These are phyloP conservation scores for Ganaspis brasiliensis DNA, from an alignment of 2,888 invertebrate species.

Conservation along the genomic window DNA sequence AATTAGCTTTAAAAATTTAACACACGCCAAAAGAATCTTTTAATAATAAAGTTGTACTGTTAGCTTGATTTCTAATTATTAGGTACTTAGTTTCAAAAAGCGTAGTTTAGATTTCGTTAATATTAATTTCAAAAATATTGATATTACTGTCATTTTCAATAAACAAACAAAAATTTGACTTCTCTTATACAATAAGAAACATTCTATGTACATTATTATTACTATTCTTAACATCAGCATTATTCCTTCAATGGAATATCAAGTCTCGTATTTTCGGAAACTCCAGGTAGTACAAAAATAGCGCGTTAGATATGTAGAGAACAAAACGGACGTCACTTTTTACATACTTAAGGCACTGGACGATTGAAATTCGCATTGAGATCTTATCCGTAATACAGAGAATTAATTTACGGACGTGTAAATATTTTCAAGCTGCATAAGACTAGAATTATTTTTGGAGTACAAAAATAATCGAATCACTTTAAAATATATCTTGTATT, in stretches of 20 bases:
- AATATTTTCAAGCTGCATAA: conserved; percentile 37
- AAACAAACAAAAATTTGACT: not conserved
- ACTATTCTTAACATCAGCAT: conserved; percentile 16
- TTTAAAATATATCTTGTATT: conserved; percentile 14
- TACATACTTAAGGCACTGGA: conserved; percentile 24
- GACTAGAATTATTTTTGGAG: conserved; percentile 38
- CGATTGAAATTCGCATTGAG: conserved; percentile 19
- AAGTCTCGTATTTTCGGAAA: not conserved
- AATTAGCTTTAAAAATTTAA: not conserved
- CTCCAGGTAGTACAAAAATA: conserved; percentile 31
- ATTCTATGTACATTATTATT: conserved; percentile 28
- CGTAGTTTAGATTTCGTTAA: not conserved
- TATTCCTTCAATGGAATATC: conserved; percentile 4
- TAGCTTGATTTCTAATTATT: not conserved
- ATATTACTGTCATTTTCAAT: not conserved
- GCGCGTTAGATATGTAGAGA: not conserved
- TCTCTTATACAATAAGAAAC: not conserved
- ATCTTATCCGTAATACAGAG: not conserved
- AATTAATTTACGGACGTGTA: conserved; percentile 15
- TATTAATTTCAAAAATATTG: not conserved
- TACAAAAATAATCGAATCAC: conserved; percentile 27
- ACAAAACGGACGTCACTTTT: too few species aligned
- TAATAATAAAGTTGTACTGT: not conserved
- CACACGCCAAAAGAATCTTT: not conserved
- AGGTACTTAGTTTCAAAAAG: conserved; percentile 1